Percentiles rank a stretch among this genome's conserved stretches.
These are phyloP conservation scores for Pristionchus arcanus DNA, from an alignment of 2,888 invertebrate species.

Conservation along the genomic window DNA sequence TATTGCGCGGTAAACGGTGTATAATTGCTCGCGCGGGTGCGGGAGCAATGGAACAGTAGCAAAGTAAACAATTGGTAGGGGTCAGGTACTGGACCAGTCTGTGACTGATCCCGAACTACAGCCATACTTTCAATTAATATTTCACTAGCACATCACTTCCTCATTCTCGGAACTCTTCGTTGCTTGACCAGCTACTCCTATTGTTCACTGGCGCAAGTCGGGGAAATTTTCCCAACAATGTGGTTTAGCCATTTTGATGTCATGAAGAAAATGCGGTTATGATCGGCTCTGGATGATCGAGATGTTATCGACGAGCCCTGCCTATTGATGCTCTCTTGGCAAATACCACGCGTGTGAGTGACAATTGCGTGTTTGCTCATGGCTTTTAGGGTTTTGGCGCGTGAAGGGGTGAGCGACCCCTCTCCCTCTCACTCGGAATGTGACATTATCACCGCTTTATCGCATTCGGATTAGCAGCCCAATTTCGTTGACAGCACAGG, in stretches of 20 bases:
- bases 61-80: neutral
- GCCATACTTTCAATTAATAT: too few relatives aligned
- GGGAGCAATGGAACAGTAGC: neutral
- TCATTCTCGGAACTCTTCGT: too few relatives aligned
- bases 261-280: too few relatives aligned
- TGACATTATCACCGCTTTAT: neutral
- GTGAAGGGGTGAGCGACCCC: neutral
- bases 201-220: too few relatives aligned
- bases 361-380: neutral
- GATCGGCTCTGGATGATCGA: neutral
- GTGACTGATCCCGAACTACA: neutral
- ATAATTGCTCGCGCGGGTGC: neutral
- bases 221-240: too few relatives aligned
- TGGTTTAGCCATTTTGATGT: too few relatives aligned
- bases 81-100: neutral
- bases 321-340: neutral
- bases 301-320: neutral
- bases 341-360: neutral
- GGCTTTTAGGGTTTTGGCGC: neutral
- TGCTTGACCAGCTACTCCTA: too few relatives aligned
- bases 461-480: neutral
- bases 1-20: neutral
- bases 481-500: neutral
- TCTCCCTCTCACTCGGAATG: neutral
- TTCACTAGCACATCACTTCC: too few relatives aligned